Evolutionary conservation across 2,888 invertebrate species (phyloP).

Genomic region (Shargacucullia verbasci): DNA sequence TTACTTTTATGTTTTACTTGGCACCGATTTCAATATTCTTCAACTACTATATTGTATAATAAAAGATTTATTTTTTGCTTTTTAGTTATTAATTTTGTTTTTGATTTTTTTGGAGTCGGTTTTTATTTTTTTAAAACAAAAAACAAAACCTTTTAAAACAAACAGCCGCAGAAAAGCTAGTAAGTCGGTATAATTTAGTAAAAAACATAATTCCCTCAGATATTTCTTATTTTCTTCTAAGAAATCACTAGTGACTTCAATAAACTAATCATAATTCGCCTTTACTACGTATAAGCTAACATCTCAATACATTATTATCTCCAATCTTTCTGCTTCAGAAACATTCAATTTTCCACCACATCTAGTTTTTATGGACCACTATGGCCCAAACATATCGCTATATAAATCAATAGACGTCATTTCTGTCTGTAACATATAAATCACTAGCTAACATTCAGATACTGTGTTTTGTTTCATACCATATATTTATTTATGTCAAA

Average conservation of each 20-base stretch:
- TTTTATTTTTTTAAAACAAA: no score
- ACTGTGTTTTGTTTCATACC: slow-evolving; percentile 14
- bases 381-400: slow-evolving; percentile 10
- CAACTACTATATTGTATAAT: no score
- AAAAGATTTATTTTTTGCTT: no score
- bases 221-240: neutral
- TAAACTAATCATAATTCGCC: neutral
- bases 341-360: slow-evolving; percentile 25
- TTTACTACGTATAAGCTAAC: slow-evolving; percentile 6
- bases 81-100: no score
- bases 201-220: neutral
- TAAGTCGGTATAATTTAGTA: no score
- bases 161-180: no score
- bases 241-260: neutral
- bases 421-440: slow-evolving; percentile 31
- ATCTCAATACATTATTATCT: slow-evolving; percentile 29
- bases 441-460: slow-evolving; percentile 16
- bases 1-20: no score
- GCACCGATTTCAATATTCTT: no score
- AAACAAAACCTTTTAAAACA: no score
- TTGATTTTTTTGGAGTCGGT: no score
- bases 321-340: slow-evolving; percentile 11
- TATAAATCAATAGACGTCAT: slow-evolving; percentile 12
- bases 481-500: slow-evolving; percentile 19
- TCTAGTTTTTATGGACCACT: slow-evolving; percentile 12